Evolutionary conservation across 2,113 vertebrate species (phyloP), one percentile per base, ranked within the genome.

Genomic region (Scatophagus argus): DNA sequence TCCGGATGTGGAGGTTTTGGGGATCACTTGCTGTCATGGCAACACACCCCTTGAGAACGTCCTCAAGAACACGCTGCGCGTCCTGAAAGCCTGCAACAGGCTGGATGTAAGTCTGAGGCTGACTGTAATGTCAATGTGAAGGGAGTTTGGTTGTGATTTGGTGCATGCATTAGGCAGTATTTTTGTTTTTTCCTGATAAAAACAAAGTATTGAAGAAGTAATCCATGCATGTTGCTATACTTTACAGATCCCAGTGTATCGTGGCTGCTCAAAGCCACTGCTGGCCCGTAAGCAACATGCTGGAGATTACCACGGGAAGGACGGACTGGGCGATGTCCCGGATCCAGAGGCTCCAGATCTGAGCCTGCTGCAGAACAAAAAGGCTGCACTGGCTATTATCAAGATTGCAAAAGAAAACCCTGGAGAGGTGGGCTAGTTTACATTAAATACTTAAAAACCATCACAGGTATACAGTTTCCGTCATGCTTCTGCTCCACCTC

Each of bases 371-470:
- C 89, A 95, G 73, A 59, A 89, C 49, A 80, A 89, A 65, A 89
- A 89, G 3, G 94, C 89, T 0, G 91, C 84, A 3, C 23, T 68
- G 25, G 92, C 94, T 78, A 81, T 96, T 44, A 64, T 94, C 55
- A 86, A 93, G 41, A 88, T 89, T 3, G 70, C 81, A 17, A 91
- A 83, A 2, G 41, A 92, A 29, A 84, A 94, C 59, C 68, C 82
- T 6, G 93, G 93, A 55, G 87, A 95, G 93, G 95, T 73, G 27
- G n/a, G n/a, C n/a, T n/a, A n/a, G n/a, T n/a, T n/a, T n/a, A n/a
- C n/a, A n/a, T n/a, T n/a, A n/a, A n/a, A n/a, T n/a, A n/a, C n/a
- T n/a, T n/a, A n/a, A n/a, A n/a, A n/a, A n/a, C n/a, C n/a, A n/a
- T n/a, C n/a, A n/a, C n/a, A n/a, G n/a, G n/a, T n/a, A n/a, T n/a